Evolutionary conservation across 2,113 vertebrate genomes (phyloP).

Genomic region (Crypturellus undulatus): DNA sequence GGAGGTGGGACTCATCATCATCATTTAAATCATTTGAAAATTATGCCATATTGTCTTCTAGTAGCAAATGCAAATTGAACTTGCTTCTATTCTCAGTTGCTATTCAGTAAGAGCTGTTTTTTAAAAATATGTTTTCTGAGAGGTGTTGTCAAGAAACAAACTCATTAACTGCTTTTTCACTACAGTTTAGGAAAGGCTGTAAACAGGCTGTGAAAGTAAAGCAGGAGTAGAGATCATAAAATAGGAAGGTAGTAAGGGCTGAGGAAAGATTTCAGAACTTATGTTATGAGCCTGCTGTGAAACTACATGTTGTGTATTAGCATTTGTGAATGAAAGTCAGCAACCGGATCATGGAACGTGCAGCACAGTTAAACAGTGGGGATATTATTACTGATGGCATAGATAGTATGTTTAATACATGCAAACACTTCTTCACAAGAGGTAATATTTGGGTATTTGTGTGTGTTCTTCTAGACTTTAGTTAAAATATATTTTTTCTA

Average conservation of each 20-base stretch:
- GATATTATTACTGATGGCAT: background rate
- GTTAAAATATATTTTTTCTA: background rate
- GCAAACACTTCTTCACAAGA: background rate
- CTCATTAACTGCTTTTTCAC: background rate
- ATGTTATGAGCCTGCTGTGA: background rate
- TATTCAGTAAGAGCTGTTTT: background rate
- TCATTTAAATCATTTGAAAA: background rate
- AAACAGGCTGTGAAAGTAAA: background rate
- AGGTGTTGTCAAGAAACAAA: background rate
- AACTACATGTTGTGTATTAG: background rate
- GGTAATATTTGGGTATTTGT: background rate
- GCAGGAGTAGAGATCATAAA: background rate
- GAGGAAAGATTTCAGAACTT: background rate
- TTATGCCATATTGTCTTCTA: background rate
- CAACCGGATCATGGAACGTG: background rate
- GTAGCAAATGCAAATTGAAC: background rate
- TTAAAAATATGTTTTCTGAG: conserved; percentile 15
- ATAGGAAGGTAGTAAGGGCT: background rate
- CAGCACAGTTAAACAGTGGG: background rate
- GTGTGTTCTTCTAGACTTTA: background rate
- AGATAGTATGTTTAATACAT: background rate
- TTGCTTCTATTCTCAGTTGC: conserved; percentile 9
- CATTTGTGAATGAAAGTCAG: background rate
- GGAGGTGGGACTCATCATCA: background rate
- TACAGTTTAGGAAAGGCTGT: background rate